These are phyloP conservation scores for Masticophis lateralis DNA, from an alignment of 2,797 vertebrate genomes.

Conservation along the genomic window DNA sequence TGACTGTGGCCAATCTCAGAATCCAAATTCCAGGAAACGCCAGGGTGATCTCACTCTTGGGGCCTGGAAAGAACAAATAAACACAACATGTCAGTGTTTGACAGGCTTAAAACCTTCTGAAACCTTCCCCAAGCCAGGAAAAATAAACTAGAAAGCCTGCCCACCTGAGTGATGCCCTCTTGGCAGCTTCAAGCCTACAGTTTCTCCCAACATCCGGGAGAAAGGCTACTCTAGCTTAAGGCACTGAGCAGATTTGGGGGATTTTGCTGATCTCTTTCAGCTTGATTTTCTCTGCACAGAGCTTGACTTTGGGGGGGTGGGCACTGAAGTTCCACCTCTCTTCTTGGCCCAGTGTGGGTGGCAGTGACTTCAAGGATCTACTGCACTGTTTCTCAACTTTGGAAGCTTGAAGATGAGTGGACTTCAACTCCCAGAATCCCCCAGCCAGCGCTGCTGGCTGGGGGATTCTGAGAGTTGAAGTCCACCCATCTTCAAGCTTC, in stretches of 20 bases:
- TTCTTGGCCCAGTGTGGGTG: slow-evolving; percentile 27
- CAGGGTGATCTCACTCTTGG: background rate
- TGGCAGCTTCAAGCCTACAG: background rate
- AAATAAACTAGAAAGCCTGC: background rate
- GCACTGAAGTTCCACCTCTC: background rate
- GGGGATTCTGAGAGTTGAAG: too few relatives aligned
- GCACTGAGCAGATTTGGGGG: background rate
- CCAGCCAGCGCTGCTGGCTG: too few relatives aligned
- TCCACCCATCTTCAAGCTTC: too few relatives aligned
- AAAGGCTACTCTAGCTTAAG: background rate
- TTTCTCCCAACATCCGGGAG: background rate
- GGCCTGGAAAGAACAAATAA: background rate
- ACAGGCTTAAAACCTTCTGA: background rate
- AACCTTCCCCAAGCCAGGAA: background rate
- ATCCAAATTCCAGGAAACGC: background rate
- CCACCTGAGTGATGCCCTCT: background rate
- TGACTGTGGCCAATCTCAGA: background rate
- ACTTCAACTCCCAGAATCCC: too few relatives aligned
- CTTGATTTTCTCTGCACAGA: background rate
- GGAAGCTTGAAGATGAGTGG: too few relatives aligned
- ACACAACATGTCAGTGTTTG: background rate
- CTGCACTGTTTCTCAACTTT: too few relatives aligned
- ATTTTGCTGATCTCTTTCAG: background rate
- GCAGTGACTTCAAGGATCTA: slow-evolving; percentile 37
- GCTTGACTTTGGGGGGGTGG: background rate